Evolutionary conservation across 2,113 vertebrate species (phyloP).

Genomic region (Meles meles): DNA sequence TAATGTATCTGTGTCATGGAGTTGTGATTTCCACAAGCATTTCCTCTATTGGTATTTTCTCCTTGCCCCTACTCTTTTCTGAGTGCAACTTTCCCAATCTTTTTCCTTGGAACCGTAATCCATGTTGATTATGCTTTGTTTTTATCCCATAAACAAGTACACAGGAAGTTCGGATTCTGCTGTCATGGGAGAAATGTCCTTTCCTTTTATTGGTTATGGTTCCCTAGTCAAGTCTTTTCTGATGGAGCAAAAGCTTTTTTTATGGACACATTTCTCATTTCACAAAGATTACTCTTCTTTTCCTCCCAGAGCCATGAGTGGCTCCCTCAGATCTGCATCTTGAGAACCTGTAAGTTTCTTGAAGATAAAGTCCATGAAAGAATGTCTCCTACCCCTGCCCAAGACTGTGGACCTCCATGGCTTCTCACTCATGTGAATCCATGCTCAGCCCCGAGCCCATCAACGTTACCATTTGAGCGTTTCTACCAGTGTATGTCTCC

Average conservation of each 20-base stretch:
- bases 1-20: neutral
- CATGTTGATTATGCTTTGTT: neutral
- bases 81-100: neutral
- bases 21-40: accelerated
- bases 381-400: accelerated
- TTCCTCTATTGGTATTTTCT: accelerated
- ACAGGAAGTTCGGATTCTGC: neutral
- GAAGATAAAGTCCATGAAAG: neutral
- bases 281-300: neutral
- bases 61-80: neutral
- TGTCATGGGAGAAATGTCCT: neutral
- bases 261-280: neutral
- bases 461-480: neutral
- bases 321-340: neutral
- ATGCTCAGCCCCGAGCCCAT: neutral
- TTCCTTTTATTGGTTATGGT: too few species aligned
- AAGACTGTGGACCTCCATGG: accelerated
- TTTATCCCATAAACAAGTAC: neutral
- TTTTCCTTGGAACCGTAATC: neutral
- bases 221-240: neutral
- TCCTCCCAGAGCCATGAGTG: neutral
- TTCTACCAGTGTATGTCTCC: neutral
- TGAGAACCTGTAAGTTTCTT: neutral
- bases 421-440: neutral
- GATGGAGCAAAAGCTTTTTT: neutral